phyloP scores from a whole-genome alignment of 2,888 invertebrate genomes.

The Harpalus rufipes region DNA sequence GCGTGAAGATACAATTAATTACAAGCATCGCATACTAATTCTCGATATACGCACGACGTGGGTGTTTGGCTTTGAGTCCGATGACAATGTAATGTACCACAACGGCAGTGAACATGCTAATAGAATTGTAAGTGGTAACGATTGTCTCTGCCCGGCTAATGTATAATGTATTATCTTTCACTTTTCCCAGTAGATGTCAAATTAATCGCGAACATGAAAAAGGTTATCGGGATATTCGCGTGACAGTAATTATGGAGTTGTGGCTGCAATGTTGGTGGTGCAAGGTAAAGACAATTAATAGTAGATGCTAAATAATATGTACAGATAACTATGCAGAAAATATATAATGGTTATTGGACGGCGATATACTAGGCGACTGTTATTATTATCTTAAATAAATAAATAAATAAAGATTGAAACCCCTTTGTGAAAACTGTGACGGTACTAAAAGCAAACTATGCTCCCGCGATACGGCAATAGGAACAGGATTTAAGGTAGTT shows the following conservation, averaged over 20 bases:
- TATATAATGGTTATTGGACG: neutral
- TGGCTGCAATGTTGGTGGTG: constrained; percentile 6
- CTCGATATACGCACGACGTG: neutral
- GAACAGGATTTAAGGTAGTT: no score
- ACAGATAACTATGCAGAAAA: neutral
- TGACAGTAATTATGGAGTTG: constrained; percentile 40
- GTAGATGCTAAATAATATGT: neutral
- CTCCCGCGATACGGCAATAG: no score
- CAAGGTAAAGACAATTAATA: neutral
- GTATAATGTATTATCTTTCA: constrained; percentile 18
- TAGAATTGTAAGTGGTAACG: constrained; percentile 54
- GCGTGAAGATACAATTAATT: constrained; percentile 34
- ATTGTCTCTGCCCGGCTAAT: constrained; percentile 33
- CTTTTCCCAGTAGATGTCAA: constrained; percentile 32
- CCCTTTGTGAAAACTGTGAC: no score
- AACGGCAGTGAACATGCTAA: constrained; percentile 55
- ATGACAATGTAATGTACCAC: constrained; percentile 1
- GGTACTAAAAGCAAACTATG: no score
- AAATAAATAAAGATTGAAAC: no score
- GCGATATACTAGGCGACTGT: no score
- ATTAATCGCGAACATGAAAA: constrained; percentile 40
- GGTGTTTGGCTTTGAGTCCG: neutral
- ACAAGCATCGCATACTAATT: constrained; percentile 1
- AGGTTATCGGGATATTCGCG: constrained; percentile 33
- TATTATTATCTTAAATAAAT: no score